phyloP scores from a whole-genome alignment of 2,113 vertebrate genomes.

The Eonycteris spelaea region DNA sequence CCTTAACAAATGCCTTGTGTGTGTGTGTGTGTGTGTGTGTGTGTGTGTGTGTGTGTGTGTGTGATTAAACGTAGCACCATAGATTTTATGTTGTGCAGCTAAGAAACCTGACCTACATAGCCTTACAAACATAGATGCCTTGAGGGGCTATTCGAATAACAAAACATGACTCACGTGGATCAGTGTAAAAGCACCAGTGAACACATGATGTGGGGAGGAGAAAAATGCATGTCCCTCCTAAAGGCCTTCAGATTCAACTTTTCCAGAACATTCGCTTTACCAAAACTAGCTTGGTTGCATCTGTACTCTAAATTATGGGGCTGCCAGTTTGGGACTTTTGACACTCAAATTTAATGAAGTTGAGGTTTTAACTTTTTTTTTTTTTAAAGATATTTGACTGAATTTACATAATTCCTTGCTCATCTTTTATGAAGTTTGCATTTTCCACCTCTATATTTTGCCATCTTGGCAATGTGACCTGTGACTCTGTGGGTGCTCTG shows the following conservation, averaged over 20 bases:
- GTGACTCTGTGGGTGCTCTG: neutral
- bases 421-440: neutral
- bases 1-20: neutral
- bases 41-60: no score
- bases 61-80: neutral
- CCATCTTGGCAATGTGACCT: neutral
- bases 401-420: neutral
- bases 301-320: neutral
- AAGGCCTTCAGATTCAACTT: neutral
- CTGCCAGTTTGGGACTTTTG: neutral
- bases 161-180: neutral
- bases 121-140: neutral
- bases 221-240: fast-evolving
- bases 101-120: neutral
- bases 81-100: neutral
- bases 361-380: neutral
- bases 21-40: neutral
- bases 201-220: neutral
- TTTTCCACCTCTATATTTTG: neutral
- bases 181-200: neutral
- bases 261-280: neutral
- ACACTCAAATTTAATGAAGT: neutral
- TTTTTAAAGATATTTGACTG: neutral
- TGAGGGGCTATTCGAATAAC: neutral
- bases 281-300: neutral